Evolutionary conservation across 2,113 vertebrate genomes (phyloP), one percentile per base, ranked within the genome.

Genomic region (Desmodus rotundus): DNA sequence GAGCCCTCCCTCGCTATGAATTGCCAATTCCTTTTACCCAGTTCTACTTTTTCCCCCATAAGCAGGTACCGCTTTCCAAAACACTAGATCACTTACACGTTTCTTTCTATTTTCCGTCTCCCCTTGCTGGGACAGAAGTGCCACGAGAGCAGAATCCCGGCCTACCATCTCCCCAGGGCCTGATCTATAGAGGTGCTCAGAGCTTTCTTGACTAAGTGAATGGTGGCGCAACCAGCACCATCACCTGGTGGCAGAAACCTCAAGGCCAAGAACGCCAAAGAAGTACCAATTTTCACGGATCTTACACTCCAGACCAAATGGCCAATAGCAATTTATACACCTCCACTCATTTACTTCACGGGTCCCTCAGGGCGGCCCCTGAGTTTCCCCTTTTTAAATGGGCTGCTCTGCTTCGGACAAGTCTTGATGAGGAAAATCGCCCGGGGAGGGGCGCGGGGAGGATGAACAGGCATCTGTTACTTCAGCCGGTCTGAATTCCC

Each of bases 171-270:
- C 5, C 4, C 33, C 33, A 77, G 67, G 45, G 16, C 45, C 61
- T 54, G 36, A 33, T 5, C 15, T 7, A 70, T 0, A 70, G 47
- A 83, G 45, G 24, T 22, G 41, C 43, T 85, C 36, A 9, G 20
- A 65, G 17, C 31, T 20, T 22, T 58, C 67, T 61, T 5, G 63
- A 72, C 28, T 28, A 54, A 43, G 28, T 4, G n/a, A 50, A 20
- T 16, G 28, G 2, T 67, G 22, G 6, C 14, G 0, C n/a, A 20
- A 56, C 0, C 0, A 36, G n/a, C 33, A 63, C 15, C 17, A 31
- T 74, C 26, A 10, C 24, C 78, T 22, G 33, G 36, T 5, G 72
- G 13, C 20, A 67, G 61, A 65, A 68, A 45, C 8, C 19, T 2
- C 9, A 22, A 89, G 31, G 68, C 74, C 45, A 65, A 77, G 68